Evolutionary conservation across 2,888 invertebrate species (phyloP), one percentile per base, ranked within the genome.

Genomic region (Melieria crassipennis): DNA sequence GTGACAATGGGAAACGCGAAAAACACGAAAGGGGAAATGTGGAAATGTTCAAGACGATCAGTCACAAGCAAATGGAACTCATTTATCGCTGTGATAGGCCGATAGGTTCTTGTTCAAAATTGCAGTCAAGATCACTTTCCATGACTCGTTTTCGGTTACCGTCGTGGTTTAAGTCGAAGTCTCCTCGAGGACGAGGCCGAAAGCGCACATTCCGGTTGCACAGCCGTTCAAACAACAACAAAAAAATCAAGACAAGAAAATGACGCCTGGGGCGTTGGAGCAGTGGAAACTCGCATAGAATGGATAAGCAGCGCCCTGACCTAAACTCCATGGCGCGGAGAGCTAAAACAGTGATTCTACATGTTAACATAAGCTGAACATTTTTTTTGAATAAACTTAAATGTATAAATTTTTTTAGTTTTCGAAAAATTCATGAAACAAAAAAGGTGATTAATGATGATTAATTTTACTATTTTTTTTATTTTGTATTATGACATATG

Each of bases 31-130:
- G 77, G 58, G 64, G 57, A 16, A 89, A 87, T 72, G 89, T 90
- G 61, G 91, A 91, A 81, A 77, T 80, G 0, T 96, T 96, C 88
- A 95, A 95, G 81, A 95, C 94, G 83, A 88, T 93, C 10, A 92
- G 93, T 60, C 94, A 93, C 84, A 92, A 88, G 77, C 91, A 91
- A 30, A 94, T 93, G 83, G 94, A 92, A 79, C 88, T 93, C 73
- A 94, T 91, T 80, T 96, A 95, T 81, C 89, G 95, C 6, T 91
- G 93, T 4, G 93, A 92, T 63, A 91, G 91, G 70, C 80, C 78
- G 65, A 82, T 78, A 84, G 86, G 72, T 56, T 70, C 80, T 64
- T 61, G 77, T 67, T 65, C 76, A 7, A 58, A 76, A 69, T 70
- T 71, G 47, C 43, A 71, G 60, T 65, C 71, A 4, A 65, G 68